These are phyloP conservation scores for Propithecus perrieri DNA, from an alignment of 2,797 vertebrate species.

Conservation along the genomic window DNA sequence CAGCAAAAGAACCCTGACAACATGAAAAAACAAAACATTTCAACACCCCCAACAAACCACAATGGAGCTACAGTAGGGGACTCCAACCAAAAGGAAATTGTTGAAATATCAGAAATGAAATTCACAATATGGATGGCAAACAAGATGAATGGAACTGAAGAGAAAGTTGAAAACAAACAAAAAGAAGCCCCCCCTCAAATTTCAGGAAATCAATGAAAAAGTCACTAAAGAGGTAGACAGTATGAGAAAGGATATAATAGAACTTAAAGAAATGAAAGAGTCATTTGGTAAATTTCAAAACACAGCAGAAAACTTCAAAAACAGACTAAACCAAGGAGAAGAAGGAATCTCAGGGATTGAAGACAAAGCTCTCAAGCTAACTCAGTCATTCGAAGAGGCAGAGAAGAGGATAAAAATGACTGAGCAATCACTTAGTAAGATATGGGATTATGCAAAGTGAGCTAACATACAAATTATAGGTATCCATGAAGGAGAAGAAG, in stretches of 20 bases:
- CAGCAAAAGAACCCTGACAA: neutral
- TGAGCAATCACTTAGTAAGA: neutral
- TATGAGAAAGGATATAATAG: neutral
- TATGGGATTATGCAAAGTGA: neutral
- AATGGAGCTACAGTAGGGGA: neutral
- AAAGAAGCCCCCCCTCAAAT: neutral
- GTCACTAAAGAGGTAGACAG: neutral
- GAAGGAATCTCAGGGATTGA: neutral
- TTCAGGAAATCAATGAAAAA: neutral
- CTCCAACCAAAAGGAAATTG: neutral
- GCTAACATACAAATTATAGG: neutral
- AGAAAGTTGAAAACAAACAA: neutral
- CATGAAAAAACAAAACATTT: neutral
- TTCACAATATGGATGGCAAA: neutral
- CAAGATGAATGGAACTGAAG: neutral
- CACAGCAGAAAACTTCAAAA: too few species aligned
- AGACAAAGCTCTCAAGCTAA: neutral
- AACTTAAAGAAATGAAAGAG: neutral
- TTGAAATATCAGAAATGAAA: neutral
- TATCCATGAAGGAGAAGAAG: neutral
- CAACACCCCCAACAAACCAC: neutral
- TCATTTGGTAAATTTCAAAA: neutral
- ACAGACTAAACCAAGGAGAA: neutral
- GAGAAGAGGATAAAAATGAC: neutral
- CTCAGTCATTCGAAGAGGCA: neutral